Evolutionary conservation across 2,888 invertebrate genomes (phyloP).

Genomic region (Drosophila koepferae): DNA sequence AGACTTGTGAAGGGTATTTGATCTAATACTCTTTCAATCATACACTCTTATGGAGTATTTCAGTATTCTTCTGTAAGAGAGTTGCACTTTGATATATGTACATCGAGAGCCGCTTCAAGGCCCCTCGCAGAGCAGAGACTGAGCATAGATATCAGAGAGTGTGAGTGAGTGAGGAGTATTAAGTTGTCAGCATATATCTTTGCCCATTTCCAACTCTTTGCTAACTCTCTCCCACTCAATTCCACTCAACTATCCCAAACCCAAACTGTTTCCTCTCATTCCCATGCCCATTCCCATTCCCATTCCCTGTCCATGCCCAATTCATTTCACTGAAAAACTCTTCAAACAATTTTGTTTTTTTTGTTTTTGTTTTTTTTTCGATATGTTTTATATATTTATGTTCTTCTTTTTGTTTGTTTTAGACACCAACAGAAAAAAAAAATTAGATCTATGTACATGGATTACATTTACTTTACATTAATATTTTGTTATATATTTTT

Average conservation of each 20-base stretch:
- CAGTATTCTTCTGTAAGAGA: not conserved
- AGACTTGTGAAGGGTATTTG: not conserved
- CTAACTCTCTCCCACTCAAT: not conserved
- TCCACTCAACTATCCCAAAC: too few species aligned
- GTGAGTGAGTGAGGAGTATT: too few species aligned
- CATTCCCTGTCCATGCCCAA: not conserved
- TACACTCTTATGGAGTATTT: not conserved
- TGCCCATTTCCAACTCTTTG: not conserved
- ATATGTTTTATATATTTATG: conserved; percentile 32
- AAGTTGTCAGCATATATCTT: not conserved
- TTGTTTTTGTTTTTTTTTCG: conserved; percentile 15
- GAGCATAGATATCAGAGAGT: too few species aligned
- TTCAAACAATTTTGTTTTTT: not conserved
- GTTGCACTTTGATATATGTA: not conserved
- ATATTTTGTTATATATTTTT: conserved; percentile 23
- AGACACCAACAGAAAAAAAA: conserved; percentile 53
- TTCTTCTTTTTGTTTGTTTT: conserved; percentile 37
- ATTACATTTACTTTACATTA: conserved; percentile 63
- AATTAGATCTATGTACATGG: conserved; percentile 71
- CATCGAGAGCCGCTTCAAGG: not conserved
- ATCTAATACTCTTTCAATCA: not conserved
- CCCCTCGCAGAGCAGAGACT: not conserved
- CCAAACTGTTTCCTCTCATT: not conserved
- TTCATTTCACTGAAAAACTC: not conserved
- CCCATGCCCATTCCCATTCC: too few species aligned